Percentiles rank a stretch among this genome's conserved stretches.
These are phyloP conservation scores for Odocoileus hemionus DNA, from an alignment of 2,113 vertebrate genomes.

Conservation along the genomic window DNA sequence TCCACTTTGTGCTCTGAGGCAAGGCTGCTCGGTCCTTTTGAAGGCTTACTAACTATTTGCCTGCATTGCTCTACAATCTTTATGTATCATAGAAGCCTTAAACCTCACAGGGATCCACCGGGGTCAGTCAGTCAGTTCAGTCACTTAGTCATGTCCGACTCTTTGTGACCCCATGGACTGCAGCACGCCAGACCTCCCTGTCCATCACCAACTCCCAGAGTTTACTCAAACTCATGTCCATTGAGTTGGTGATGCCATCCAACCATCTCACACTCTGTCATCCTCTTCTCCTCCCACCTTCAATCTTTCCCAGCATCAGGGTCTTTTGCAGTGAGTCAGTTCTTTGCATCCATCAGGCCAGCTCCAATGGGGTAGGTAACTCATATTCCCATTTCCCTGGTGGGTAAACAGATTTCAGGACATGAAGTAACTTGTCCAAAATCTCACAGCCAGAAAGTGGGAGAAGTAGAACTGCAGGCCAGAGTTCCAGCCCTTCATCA, in stretches of 20 bases:
- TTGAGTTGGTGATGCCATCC: too few species aligned
- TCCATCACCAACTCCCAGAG: too few species aligned
- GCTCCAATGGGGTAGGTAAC: not conserved
- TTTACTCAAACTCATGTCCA: too few species aligned
- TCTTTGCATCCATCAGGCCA: too few species aligned
- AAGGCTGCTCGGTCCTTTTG: not conserved
- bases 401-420: not conserved
- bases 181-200: too few species aligned
- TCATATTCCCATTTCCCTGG: not conserved
- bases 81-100: not conserved
- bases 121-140: not conserved
- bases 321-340: too few species aligned
- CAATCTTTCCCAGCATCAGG: too few species aligned
- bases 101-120: not conserved
- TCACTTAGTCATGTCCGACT: too few species aligned
- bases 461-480: not conserved
- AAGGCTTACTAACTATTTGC: fast-evolving
- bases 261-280: too few species aligned
- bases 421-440: not conserved
- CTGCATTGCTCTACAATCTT: not conserved
- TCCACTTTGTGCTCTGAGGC: not conserved
- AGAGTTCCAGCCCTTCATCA: not conserved
- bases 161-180: too few species aligned
- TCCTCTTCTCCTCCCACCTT: too few species aligned
- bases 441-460: not conserved